Evolutionary conservation across 1,140 invertebrate species (phyloP).

Genomic region (Bacillus rossius): DNA sequence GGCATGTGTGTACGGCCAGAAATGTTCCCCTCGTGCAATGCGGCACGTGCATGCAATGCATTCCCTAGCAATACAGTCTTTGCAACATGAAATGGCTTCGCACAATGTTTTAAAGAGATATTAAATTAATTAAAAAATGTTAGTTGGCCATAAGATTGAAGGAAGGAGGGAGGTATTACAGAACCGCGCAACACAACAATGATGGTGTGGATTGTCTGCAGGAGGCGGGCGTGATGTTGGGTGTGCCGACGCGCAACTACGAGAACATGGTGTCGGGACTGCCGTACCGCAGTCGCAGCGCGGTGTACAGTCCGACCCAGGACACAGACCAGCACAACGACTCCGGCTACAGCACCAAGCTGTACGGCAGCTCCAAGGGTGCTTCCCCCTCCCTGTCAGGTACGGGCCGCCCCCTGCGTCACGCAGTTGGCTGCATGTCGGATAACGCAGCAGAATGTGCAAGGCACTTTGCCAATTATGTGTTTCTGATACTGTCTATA

Average conservation of each 20-base stretch:
- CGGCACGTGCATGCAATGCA: too few relatives aligned
- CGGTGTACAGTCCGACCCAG: conserved; percentile 41
- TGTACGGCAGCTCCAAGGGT: conserved; percentile 69
- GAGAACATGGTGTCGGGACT: conserved; percentile 29
- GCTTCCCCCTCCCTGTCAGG: conserved; percentile 69
- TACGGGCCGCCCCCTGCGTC: conserved; percentile 18
- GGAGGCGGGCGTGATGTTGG: not conserved
- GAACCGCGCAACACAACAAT: conserved; percentile 14
- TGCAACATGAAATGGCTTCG: too few relatives aligned
- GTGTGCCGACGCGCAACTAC: conserved; percentile 4
- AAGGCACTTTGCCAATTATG: too few relatives aligned
- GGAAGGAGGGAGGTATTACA: too few relatives aligned
- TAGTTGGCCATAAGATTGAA: too few relatives aligned
- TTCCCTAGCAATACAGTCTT: too few relatives aligned
- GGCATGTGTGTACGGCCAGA: too few relatives aligned
- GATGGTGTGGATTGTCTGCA: conserved; percentile 13
- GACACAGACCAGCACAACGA: conserved; percentile 62
- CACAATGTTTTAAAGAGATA: too few relatives aligned
- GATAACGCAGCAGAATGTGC: too few relatives aligned
- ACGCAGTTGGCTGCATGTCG: too few relatives aligned
- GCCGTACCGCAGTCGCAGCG: conserved; percentile 40
- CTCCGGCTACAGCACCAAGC: conserved; percentile 70
- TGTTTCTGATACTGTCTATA: not conserved
- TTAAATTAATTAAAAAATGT: too few relatives aligned
- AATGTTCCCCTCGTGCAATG: too few relatives aligned